Percentiles rank a stretch among this genome's conserved stretches.
phyloP scores from a whole-genome alignment of 2,888 invertebrate genomes.

The Lutraria lutraria region DNA sequence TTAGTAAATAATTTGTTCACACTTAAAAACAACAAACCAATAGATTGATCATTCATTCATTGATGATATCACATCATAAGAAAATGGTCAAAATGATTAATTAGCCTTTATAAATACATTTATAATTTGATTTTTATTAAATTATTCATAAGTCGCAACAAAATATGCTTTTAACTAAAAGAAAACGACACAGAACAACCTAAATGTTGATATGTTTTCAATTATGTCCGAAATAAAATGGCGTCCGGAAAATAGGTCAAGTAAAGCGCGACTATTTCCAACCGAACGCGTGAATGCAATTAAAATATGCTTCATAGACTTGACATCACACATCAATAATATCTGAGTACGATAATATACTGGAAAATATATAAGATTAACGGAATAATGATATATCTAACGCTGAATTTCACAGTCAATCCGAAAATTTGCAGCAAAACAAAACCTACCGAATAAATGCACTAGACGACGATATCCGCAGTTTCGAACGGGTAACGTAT shows the following conservation, averaged over 20 bases:
- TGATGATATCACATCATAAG: no score
- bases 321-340: background rate
- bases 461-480: conserved; percentile 24
- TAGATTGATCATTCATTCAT: no score
- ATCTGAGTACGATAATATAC: background rate
- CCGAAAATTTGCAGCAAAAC: background rate
- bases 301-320: background rate
- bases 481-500: conserved; percentile 2
- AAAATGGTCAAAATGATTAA: no score
- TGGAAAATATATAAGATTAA: background rate
- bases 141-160: no score
- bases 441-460: conserved; percentile 6
- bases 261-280: conserved; percentile 38
- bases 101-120: no score
- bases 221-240: conserved; percentile 54
- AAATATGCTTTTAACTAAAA: no score
- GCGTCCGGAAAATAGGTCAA: conserved; percentile 66
- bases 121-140: no score
- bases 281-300: conserved; percentile 30
- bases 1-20: no score
- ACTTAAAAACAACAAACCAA: no score
- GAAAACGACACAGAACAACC: background rate
- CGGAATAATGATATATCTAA: background rate
- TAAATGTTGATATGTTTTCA: background rate
- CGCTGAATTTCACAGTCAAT: background rate